phyloP scores from a whole-genome alignment of 2,113 vertebrate species.

The Chaetops frenatus region DNA sequence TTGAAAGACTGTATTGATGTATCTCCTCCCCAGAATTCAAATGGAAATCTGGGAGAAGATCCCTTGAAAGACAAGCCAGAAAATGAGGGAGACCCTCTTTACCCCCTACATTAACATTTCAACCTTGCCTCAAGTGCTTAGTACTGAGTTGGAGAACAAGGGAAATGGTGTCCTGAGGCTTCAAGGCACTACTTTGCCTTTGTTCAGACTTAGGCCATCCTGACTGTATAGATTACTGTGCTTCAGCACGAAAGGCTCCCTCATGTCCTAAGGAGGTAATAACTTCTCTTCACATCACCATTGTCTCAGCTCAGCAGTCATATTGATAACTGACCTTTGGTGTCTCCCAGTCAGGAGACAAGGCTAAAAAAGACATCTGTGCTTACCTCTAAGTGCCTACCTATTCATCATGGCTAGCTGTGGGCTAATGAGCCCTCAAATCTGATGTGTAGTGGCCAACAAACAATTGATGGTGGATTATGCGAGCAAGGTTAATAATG shows the following conservation, averaged over 20 bases:
- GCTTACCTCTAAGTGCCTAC: neutral
- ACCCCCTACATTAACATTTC: conserved; percentile 59
- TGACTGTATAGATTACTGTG: conserved; percentile 5
- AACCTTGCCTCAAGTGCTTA: conserved; percentile 49
- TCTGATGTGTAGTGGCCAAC: neutral
- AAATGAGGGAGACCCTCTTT: conserved; percentile 52
- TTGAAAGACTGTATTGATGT: conserved; percentile 59
- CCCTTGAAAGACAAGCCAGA: conserved; percentile 56
- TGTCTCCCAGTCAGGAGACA: neutral
- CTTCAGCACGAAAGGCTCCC: conserved; percentile 7
- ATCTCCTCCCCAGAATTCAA: conserved; percentile 59
- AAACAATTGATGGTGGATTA: neutral
- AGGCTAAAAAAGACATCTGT: neutral
- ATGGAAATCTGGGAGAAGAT: conserved; percentile 52
- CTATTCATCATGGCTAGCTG: neutral
- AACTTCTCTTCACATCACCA: neutral
- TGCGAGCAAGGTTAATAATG: neutral
- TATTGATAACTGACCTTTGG: conserved; percentile 18
- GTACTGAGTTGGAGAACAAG: conserved; percentile 56
- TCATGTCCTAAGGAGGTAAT: conserved; percentile 35
- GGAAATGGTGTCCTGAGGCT: conserved; percentile 59
- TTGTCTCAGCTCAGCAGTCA: neutral
- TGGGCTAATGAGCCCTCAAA: neutral
- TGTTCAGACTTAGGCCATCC: conserved; percentile 41
- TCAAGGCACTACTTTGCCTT: conserved; percentile 42